Conservation (phyloP, 2,797 vertebrate genomes). For the Enteromius paludinosus region DNA sequence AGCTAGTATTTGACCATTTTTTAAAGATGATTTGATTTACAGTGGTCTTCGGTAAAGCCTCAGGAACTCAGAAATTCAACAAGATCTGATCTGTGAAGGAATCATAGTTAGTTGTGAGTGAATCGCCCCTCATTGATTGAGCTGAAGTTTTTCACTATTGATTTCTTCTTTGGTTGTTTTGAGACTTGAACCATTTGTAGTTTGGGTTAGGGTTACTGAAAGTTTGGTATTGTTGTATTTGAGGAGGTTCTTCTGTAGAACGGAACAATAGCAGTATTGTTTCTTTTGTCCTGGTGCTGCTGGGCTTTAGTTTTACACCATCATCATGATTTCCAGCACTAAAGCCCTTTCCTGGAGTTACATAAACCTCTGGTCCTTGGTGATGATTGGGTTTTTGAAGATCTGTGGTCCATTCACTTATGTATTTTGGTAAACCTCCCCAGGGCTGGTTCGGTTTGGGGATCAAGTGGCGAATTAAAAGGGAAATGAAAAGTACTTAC, state of each 20-base stretch:
- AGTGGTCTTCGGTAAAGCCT: not conserved
- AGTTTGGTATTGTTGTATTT: slow-evolving; percentile 1
- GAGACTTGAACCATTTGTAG: not conserved
- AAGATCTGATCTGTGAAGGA: not conserved
- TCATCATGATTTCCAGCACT: not conserved
- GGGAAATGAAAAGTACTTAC: not conserved
- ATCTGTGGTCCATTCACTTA: not conserved
- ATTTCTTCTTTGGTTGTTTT: not conserved
- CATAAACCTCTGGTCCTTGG: not conserved
- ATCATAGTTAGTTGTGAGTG: not conserved
- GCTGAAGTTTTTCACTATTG: not conserved
- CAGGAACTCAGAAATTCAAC: not conserved
- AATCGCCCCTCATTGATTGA: not conserved
- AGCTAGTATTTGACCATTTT: not conserved
- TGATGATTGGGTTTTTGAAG: not conserved
- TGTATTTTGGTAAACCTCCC: not conserved
- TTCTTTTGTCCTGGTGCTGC: not conserved
- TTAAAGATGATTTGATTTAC: not conserved
- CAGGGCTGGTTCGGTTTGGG: not conserved
- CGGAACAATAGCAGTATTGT: slow-evolving; percentile 12
- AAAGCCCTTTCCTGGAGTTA: not conserved
- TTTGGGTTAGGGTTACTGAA: not conserved
- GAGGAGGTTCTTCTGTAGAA: not conserved
- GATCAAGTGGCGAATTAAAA: not conserved
- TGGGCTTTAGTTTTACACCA: slow-evolving; percentile 10